A percentile compares a stretch with the other conserved stretches of the same genome.
These are phyloP conservation scores for Diploptera punctata DNA, from an alignment of 2,888 invertebrate species.

Conservation along the genomic window DNA sequence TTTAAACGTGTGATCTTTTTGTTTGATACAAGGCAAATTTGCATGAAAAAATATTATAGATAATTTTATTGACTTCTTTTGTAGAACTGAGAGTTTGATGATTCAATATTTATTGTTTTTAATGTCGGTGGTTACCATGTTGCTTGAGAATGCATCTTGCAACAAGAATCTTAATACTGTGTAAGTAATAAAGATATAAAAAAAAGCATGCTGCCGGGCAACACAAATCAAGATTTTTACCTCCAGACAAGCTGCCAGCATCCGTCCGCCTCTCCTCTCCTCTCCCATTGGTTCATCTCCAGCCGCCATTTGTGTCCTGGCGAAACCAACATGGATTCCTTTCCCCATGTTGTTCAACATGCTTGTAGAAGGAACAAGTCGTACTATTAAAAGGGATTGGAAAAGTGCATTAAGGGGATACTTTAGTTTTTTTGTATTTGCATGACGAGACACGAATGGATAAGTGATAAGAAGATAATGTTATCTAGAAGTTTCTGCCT, in stretches of 20 bases:
- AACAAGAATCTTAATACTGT: not conserved
- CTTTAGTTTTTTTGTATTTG: no score
- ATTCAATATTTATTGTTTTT: no score
- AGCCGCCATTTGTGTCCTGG: no score
- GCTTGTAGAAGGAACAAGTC: not conserved
- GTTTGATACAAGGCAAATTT: no score
- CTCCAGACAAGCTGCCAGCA: slow-evolving; percentile 4
- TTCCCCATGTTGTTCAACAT: not conserved
- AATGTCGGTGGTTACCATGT: no score
- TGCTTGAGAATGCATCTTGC: not conserved
- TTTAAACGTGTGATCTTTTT: no score
- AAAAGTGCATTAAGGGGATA: not conserved
- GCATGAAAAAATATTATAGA: no score
- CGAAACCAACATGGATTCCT: not conserved
- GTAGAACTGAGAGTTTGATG: no score
- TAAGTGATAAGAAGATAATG: not conserved
- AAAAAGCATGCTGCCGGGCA: no score
- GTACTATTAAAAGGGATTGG: not conserved
- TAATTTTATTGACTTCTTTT: no score
- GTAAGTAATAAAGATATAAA: not conserved
- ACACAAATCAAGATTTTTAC: not conserved
- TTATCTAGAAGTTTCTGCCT: not conserved
- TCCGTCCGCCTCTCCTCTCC: not conserved
- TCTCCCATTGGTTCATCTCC: not conserved
- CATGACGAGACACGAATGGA: not conserved